Evolutionary conservation across 2,113 vertebrate genomes (phyloP).

Genomic region (Azemiops feae): DNA sequence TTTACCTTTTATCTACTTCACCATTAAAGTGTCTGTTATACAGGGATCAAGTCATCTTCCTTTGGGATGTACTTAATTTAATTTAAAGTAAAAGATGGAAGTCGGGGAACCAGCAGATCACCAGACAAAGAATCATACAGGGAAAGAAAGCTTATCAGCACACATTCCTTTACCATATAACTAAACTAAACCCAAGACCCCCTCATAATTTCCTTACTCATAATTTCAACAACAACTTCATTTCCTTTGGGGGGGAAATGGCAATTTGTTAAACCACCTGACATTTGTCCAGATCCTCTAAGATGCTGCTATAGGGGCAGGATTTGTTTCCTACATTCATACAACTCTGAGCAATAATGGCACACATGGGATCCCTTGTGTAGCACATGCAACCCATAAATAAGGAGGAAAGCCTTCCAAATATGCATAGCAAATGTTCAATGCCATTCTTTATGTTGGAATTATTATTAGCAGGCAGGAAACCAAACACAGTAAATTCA

Average conservation of each 20-base stretch:
- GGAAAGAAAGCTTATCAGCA: not conserved
- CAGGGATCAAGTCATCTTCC: too few species aligned
- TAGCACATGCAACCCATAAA: not conserved
- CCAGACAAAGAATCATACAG: not conserved
- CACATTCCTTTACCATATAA: not conserved
- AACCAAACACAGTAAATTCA: not conserved
- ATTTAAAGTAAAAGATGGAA: not conserved
- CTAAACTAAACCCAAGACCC: not conserved
- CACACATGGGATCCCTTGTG: not conserved
- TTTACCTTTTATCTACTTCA: too few species aligned
- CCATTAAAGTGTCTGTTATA: too few species aligned
- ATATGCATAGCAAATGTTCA: not conserved
- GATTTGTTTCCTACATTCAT: not conserved
- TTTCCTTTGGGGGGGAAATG: not conserved
- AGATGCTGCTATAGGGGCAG: not conserved
- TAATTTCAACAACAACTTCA: not conserved
- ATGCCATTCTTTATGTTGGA: not conserved
- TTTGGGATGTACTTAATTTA: too few species aligned
- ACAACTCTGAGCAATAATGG: not conserved
- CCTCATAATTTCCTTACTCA: not conserved
- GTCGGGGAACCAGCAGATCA: not conserved
- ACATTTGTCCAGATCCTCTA: not conserved
- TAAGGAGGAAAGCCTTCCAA: not conserved
- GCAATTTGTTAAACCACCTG: not conserved
- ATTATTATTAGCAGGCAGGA: not conserved